Evolutionary conservation across 2,113 vertebrate genomes (phyloP), one percentile per base, ranked within the genome.

Genomic region (Marmota monax): DNA sequence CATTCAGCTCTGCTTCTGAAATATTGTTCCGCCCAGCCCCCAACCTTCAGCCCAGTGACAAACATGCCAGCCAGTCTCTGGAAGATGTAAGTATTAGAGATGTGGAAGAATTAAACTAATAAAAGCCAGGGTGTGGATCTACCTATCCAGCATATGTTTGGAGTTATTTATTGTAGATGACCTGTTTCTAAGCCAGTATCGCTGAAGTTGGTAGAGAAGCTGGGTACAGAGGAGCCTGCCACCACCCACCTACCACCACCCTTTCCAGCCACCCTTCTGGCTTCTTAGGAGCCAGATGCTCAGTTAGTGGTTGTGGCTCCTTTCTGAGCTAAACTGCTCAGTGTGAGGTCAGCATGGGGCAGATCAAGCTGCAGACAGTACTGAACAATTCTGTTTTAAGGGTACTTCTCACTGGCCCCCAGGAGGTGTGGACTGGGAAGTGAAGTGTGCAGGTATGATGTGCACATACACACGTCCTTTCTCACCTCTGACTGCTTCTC

Each of bases 61-160:
- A 25, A 95, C 77, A 58, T 73, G 65, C 34, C 25, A 73, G 65
- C 74, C 48, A n/a, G 42, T 82, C 42, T 79, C 39, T 45, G 65
- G 91, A 95, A 89, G 87, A 77, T n/a, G 61, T 34, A 78, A 58
- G 34, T 83, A 48, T 39, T 77, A 86, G 56, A 91, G n/a, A 53
- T 42, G 22, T 1, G 22, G 69, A 90, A 48, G 45, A 82, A 85
- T 37, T 80, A 67, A 93, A 58, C 45, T 79, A 82, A 77, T 88
- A 63, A 96, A 95, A 65, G 29, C 42, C 67, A 13, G 39, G 72
- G 2, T 7, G 13, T 45, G 51, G 7, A 14, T 67, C 39, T 20
- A 22, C 29, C 67, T 70, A 83, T 23, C 39, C 48, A 20, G 63
- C 18, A 2, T 45, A 23, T 48, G n/a, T 61, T 88, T 79, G 6